phyloP scores from a whole-genome alignment of 2,888 invertebrate genomes.

The Malthinus flaveolus region DNA sequence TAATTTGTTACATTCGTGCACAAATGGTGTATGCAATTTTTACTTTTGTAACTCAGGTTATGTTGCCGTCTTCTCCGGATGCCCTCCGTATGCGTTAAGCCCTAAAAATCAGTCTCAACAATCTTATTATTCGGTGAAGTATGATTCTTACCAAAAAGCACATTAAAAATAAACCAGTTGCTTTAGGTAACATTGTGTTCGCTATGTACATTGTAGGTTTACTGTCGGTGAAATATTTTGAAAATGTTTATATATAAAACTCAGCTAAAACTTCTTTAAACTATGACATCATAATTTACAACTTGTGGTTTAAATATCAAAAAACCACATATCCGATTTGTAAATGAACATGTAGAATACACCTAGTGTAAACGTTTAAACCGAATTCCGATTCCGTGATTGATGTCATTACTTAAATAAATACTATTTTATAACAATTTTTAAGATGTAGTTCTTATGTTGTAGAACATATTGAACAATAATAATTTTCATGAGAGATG shows the following conservation, averaged over 20 bases:
- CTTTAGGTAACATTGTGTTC: background rate
- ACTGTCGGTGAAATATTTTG: background rate
- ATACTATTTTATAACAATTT: too few relatives aligned
- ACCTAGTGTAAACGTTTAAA: too few relatives aligned
- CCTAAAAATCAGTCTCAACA: too few relatives aligned
- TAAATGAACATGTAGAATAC: too few relatives aligned
- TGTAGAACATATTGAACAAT: too few relatives aligned
- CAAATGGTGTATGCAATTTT: conserved; percentile 13
- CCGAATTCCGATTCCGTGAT: too few relatives aligned
- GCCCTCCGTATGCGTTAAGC: too few relatives aligned
- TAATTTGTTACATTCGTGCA: conserved; percentile 21
- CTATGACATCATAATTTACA: background rate
- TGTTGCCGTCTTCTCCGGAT: too few relatives aligned
- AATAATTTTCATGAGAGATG: too few relatives aligned
- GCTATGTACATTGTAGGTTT: background rate
- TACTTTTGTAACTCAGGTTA: background rate
- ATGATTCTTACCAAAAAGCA: background rate
- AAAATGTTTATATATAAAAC: background rate
- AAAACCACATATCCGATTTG: conserved; percentile 1
- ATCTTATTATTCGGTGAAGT: background rate
- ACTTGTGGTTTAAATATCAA: conserved; percentile 1
- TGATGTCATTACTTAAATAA: too few relatives aligned
- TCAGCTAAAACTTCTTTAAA: background rate
- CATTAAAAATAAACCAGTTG: background rate
- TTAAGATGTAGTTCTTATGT: too few relatives aligned